Evolutionary conservation across 2,888 invertebrate genomes (phyloP), one percentile per base, ranked within the genome.

Genomic region (Gastracanthus pulcherrimus): DNA sequence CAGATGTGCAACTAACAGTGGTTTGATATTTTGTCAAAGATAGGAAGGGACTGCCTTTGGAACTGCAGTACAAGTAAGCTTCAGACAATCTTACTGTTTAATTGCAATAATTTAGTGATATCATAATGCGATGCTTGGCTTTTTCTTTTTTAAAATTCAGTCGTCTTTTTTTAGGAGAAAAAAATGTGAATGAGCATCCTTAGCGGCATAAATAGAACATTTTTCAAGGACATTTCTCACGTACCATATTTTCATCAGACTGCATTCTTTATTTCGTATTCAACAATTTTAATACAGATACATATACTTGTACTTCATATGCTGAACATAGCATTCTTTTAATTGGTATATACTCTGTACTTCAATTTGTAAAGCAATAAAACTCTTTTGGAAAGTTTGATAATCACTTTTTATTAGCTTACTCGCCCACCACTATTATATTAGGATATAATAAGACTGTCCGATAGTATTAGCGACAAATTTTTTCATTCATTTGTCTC

Each of bases 131-230:
- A 70, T 75, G 78, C 75, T 66, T 82, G 74, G 78, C 70, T 58
- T 78, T 71, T 51, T 74, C 70, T 66, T 70, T 75, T 78, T 78
- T 66, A 29, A 75, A 66, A 78, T 64, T 75, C 51, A 78, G 41
- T 71, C n/a, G 19, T 55, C 34, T 64, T 74, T 66, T 77, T 82
- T 76, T 82, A 60, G 51, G 76, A 67, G 31, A 60, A 70, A 79
- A 79, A 62, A 69, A 67, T 62, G 69, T 64, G 76, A 82, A 82
- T 80, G 80, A 80, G 69, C 69, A 80, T 80, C 76, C 66, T 67
- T 76, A 80, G 72, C 60, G 72, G 72, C 76, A 81, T 76, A 36
- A 58, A 60, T 58, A 23, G 34, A 36, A 34, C 48, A 58, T 60
- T 77, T 76, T 45, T 29, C 34, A 55, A 81, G 76, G 62, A 81